phyloP scores from a whole-genome alignment of 1,140 invertebrate species.

The Apis cerana region DNA sequence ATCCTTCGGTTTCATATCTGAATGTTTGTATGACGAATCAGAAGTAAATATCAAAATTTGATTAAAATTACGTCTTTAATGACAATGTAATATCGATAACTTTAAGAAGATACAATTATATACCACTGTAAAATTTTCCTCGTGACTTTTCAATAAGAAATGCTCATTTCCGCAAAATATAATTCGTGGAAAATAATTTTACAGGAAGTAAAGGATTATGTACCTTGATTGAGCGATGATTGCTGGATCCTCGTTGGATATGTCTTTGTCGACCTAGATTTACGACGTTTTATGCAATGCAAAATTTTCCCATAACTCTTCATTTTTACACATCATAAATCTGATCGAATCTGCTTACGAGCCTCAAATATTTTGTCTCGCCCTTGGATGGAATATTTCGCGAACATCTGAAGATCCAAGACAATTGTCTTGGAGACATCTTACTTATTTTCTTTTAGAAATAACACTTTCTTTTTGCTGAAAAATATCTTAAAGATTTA shows the following conservation, averaged over 20 bases:
- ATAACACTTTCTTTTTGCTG: background rate
- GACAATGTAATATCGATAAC: too few species aligned
- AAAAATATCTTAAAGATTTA: background rate
- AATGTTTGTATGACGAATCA: too few species aligned
- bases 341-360: background rate
- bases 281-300: background rate
- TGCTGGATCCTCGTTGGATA: background rate
- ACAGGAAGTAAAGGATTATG: background rate
- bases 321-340: background rate
- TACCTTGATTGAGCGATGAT: background rate
- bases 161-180: background rate
- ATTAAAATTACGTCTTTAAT: too few species aligned
- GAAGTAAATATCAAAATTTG: too few species aligned
- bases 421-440: background rate
- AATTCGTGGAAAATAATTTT: background rate
- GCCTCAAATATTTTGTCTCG: background rate
- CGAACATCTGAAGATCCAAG: background rate
- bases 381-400: background rate
- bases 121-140: too few species aligned
- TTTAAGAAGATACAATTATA: too few species aligned
- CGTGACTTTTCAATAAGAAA: too few species aligned
- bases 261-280: constrained; percentile 2
- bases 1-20: too few species aligned
- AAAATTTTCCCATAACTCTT: constrained; percentile 13
- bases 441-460: background rate